These are phyloP conservation scores for Aplodontia rufa DNA, from an alignment of 2,113 vertebrate species.

Conservation along the genomic window DNA sequence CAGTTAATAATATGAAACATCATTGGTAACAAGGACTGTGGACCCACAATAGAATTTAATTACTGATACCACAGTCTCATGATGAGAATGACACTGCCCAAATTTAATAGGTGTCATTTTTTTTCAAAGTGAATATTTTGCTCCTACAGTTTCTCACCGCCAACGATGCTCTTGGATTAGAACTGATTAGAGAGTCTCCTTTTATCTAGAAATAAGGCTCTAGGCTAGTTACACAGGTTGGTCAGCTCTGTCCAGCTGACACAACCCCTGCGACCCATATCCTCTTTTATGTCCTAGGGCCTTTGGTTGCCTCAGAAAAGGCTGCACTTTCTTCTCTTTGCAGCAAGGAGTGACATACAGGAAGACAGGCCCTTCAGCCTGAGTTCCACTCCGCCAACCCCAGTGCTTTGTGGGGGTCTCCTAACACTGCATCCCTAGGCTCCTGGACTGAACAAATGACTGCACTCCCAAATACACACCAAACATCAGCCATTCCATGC, in stretches of 20 bases:
- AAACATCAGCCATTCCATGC: background rate
- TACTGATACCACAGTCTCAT: slow-evolving; percentile 57
- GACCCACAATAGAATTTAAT: slow-evolving; percentile 71
- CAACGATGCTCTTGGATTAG: slow-evolving; percentile 54
- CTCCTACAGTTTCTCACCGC: slow-evolving; percentile 63
- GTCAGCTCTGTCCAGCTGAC: slow-evolving; percentile 53
- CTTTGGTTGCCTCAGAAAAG: slow-evolving; percentile 38
- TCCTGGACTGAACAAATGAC: background rate
- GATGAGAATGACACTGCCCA: slow-evolving; percentile 67
- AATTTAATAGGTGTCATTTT: slow-evolving; percentile 75
- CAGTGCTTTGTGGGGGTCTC: background rate
- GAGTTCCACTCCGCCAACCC: background rate
- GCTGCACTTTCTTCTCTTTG: background rate
- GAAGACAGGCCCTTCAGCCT: background rate
- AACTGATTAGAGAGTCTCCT: slow-evolving; percentile 49
- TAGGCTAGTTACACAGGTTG: slow-evolving; percentile 38
- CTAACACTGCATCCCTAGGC: background rate
- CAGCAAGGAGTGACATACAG: background rate
- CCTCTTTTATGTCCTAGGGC: background rate
- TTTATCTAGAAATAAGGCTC: slow-evolving; percentile 59
- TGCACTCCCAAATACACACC: background rate
- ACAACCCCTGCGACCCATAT: background rate
- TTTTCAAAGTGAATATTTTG: slow-evolving; percentile 72
- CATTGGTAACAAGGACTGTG: slow-evolving; percentile 37
- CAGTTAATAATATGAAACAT: slow-evolving; percentile 61